Base-by-base conservation (phyloP, 2,888 invertebrate genomes). In the Cordylochernes scorpioides region DNA sequence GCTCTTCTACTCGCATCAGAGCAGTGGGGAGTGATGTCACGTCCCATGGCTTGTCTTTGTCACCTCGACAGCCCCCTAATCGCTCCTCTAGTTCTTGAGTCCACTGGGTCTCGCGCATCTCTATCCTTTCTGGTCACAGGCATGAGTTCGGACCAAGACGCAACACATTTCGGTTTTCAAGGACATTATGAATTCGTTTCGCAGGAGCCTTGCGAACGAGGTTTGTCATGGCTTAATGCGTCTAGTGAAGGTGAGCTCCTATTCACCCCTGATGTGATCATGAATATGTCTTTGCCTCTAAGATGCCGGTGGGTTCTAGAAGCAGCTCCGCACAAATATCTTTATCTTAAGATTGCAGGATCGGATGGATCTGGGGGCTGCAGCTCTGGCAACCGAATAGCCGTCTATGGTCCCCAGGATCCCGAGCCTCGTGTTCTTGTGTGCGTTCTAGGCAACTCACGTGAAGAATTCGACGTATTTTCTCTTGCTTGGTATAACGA, bases 141-240 rank as follows among this genome's bases (percentile, higher is more conserved):
- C 50, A 73, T 78, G 77, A 68, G 69, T 53, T 68, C 72, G 30
- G 68, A 70, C 8, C 70, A 75, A 53, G 71, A 75, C 55, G 71
- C 72, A 46, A 62, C 67, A 33, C 67, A 71, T 47, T 73, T 72
- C 51, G 65, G 67, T 47, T 72, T 75, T 54, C 73, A 74, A 45
- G 75, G 71, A 5, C 55, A 60, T 9, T 78, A 72, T 53, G 75
- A 75, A 49, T 77, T 77, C 44, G 17, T 39, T 18, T 33, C 30
- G 5, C 31, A 31, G 19, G 30, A 33, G 4, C 12, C 30, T 7
- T 35, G 38, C 22, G 37, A 37, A 12, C 30, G 32, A 3, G 29
- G 24, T 15, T 32, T 37, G 4, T 25, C 24, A 9, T 17, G 32
- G 12, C 31, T 30, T n/a, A 34, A 34, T 15, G 37, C 34, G 13